Base-by-base conservation (phyloP, 2,113 vertebrate genomes). In the Artemisiospiza belli region DNA sequence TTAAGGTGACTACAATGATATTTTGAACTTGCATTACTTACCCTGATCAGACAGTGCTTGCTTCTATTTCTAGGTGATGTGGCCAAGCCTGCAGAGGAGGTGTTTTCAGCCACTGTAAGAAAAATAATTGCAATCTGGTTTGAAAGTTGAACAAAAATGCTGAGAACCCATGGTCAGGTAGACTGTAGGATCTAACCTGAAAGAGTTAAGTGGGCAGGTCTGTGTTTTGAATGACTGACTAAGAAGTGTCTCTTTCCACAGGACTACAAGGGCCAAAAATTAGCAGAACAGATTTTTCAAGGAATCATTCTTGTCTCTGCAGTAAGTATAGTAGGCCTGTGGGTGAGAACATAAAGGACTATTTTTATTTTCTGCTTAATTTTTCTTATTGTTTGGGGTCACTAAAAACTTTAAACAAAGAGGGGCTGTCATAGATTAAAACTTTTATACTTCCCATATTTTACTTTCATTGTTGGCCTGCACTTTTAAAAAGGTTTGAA, bases 251-350 rank as follows among this genome's bases (percentile, higher is more conserved):
- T 94, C 69, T 94, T 81, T 78, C 33, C 67, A 90, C 43, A 99
- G 99, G 99, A 99, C 95, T 99, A 99, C 90, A 99, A 99, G 96
- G 99, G 99, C 82, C 99, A 99, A 96, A 99, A 99, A 87, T 92
- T 99, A 95, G 99, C 99, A 24, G 99, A 99, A 96, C 99, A 99
- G 97, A 99, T 99, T 96, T 99, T 99, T 97, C 99, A 99, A 95
- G 99, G 99, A 61, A 98, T 99, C 89, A 99, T 99, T 90, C 98
- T 99, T 55, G 98, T 99, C 89, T 99, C 99, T 95, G 99, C 99
- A 87, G 99, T 99, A 98, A 99, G 96, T 97, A 97, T 78, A 41
- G 20, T 19, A n/a, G 37, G 94, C 46, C 13, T 25, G 12, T 6
- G 8, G 6, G 9, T 35, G 2, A 11, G 27, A 70, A 64, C 5